Evolutionary conservation across 2,888 invertebrate genomes (phyloP).

Genomic region (Onthophagus sagittarius): DNA sequence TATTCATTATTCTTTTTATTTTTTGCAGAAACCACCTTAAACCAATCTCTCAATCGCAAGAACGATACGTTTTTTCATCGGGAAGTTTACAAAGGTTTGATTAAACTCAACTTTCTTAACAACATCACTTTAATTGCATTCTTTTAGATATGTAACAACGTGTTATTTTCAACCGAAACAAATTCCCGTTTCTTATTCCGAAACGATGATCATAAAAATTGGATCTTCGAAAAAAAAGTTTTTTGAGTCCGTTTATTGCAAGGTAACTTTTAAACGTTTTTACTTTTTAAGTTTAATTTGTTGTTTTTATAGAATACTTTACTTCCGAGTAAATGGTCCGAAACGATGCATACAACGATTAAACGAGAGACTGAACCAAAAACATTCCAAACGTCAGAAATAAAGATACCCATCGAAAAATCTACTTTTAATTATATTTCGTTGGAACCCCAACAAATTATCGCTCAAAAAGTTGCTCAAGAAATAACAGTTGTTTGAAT

Average conservation of each 20-base stretch:
- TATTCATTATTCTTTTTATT: background rate
- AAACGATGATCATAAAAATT: slow-evolving; percentile 37
- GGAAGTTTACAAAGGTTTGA: background rate
- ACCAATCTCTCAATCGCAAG: slow-evolving; percentile 15
- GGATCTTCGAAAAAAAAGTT: slow-evolving; percentile 35
- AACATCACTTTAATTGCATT: background rate
- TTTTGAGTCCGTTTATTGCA: slow-evolving; percentile 34
- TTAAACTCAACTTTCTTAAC: background rate
- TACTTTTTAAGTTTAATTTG: slow-evolving; percentile 1
- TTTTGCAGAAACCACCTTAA: background rate
- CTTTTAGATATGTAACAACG: slow-evolving; percentile 40
- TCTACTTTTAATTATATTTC: slow-evolving; percentile 36
- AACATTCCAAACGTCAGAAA: slow-evolving; percentile 22
- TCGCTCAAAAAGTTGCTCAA: slow-evolving; percentile 21
- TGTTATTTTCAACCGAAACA: slow-evolving; percentile 41
- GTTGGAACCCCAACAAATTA: slow-evolving; percentile 36
- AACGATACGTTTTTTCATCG: background rate
- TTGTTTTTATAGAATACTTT: slow-evolving; percentile 30
- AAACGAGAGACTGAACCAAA: slow-evolving; percentile 18
- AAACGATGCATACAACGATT: slow-evolving; percentile 31
- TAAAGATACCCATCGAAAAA: slow-evolving; percentile 28
- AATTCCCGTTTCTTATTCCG: slow-evolving; percentile 43
- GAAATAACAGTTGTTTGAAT: slow-evolving; percentile 7
- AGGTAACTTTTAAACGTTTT: slow-evolving; percentile 30
- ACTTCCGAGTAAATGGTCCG: slow-evolving; percentile 32